Evolutionary conservation across 2,888 invertebrate genomes (phyloP).

Genomic region (Rhagonycha lutea): DNA sequence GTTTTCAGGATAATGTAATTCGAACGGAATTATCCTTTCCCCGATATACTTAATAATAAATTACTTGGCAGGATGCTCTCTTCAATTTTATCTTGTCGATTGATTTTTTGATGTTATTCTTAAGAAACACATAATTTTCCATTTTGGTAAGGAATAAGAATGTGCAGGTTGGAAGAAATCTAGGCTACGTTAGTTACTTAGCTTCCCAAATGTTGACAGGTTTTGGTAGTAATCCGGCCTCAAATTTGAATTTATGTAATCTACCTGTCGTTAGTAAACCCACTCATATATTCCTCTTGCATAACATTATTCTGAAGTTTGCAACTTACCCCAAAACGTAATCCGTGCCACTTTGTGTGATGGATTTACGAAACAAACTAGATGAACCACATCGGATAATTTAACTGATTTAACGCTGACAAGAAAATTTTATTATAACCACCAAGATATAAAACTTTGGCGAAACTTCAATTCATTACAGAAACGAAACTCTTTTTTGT

Average conservation of each 20-base stretch:
- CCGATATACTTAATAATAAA: not conserved
- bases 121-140: not conserved
- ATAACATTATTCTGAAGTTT: constrained; percentile 10
- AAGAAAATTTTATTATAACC: not conserved
- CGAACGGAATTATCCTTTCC: not conserved
- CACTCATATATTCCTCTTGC: constrained; percentile 10
- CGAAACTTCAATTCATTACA: not conserved
- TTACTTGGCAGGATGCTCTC: not conserved
- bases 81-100: not conserved
- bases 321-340: not conserved
- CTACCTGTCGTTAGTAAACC: constrained; percentile 10
- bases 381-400: not conserved
- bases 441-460: not conserved
- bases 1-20: not conserved
- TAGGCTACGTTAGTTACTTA: not conserved
- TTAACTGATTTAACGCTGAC: not conserved
- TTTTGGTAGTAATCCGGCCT: constrained; percentile 1
- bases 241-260: constrained; percentile 12
- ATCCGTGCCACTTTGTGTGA: constrained; percentile 2
- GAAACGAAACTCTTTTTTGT: not conserved
- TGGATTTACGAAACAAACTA: constrained; percentile 1
- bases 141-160: not conserved
- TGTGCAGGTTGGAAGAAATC: not conserved
- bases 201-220: constrained; percentile 1
- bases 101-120: not conserved